Conservation (phyloP, 23 tunicate genomes). For the Clavelina lepadiformis region DNA sequence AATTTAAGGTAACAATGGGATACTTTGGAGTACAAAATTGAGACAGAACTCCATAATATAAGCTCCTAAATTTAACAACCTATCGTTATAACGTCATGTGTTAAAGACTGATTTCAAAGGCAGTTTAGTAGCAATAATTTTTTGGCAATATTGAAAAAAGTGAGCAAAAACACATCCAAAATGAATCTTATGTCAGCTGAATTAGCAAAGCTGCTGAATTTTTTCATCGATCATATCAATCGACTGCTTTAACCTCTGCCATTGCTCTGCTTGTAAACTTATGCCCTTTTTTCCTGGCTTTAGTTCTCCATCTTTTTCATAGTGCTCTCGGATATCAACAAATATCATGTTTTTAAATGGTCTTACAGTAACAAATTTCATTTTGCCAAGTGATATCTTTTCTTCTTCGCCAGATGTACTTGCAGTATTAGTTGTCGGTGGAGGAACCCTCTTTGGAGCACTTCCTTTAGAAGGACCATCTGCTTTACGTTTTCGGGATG, state of each 20-base stretch:
- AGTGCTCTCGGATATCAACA: constrained; percentile 87
- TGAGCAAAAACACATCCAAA: no score
- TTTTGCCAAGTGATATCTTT: constrained; percentile 68
- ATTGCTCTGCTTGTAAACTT: constrained; percentile 68
- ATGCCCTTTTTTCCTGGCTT: constrained; percentile 93
- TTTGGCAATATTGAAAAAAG: no score
- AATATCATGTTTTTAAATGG: constrained; percentile 68
- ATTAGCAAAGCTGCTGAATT: constrained; percentile 54
- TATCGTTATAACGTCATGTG: no score
- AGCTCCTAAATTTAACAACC: no score
- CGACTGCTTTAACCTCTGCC: constrained; percentile 56
- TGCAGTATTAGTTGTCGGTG: neutral
- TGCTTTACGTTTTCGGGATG: constrained; percentile 30
- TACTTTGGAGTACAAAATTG: no score
- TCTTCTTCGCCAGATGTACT: constrained; percentile 19
- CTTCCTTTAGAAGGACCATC: neutral
- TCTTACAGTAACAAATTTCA: constrained; percentile 73
- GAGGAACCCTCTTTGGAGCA: constrained; percentile 7
- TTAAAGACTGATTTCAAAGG: no score
- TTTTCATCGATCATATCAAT: constrained; percentile 70
- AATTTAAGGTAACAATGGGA: no score
- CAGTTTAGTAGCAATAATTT: no score
- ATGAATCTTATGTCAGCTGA: no score
- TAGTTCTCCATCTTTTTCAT: constrained; percentile 89
- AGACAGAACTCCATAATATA: no score